phyloP scores from a whole-genome alignment of 1,140 invertebrate species.

The Drosophila orosa region DNA sequence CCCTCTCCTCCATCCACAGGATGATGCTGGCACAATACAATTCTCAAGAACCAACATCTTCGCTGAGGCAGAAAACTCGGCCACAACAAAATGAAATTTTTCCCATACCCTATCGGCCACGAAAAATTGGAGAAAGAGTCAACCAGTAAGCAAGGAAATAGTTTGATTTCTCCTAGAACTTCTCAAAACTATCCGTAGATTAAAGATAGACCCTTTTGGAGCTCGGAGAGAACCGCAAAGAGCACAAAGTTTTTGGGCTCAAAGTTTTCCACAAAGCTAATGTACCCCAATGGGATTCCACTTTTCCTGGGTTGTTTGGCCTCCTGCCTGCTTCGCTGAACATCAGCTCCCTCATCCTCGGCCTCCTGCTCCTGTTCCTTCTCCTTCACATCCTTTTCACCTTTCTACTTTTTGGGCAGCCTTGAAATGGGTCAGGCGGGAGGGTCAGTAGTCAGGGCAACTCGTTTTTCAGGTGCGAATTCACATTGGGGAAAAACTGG shows the following conservation, averaged over 20 bases:
- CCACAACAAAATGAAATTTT: slow-evolving; percentile 25
- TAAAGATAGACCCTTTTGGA: slow-evolving; percentile 37
- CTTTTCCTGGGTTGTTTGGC: slow-evolving; percentile 22
- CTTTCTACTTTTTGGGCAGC: not conserved
- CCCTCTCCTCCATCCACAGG: not conserved
- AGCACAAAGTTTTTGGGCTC: slow-evolving; percentile 29
- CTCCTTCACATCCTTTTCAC: not conserved
- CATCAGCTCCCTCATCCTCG: slow-evolving; percentile 37
- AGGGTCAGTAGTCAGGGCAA: slow-evolving; percentile 9
- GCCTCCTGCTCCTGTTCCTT: slow-evolving; percentile 2
- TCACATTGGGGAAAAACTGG: slow-evolving; percentile 23
- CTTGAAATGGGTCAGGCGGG: slow-evolving; percentile 36
- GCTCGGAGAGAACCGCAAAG: slow-evolving; percentile 23
- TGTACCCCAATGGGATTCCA: slow-evolving; percentile 38
- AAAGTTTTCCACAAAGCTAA: slow-evolving; percentile 51
- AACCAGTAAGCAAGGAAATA: slow-evolving; percentile 19
- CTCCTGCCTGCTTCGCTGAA: slow-evolving; percentile 29
- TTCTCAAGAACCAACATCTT: slow-evolving; percentile 50
- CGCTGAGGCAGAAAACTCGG: slow-evolving; percentile 34
- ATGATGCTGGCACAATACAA: slow-evolving; percentile 39
- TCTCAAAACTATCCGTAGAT: slow-evolving; percentile 31
- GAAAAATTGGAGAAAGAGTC: not conserved
- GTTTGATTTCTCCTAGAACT: slow-evolving; percentile 30
- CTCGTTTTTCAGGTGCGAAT: slow-evolving; percentile 40
- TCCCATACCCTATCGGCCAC: slow-evolving; percentile 16